Evolutionary conservation across 1,140 invertebrate species (phyloP).

Genomic region (Apolygus lucorum): DNA sequence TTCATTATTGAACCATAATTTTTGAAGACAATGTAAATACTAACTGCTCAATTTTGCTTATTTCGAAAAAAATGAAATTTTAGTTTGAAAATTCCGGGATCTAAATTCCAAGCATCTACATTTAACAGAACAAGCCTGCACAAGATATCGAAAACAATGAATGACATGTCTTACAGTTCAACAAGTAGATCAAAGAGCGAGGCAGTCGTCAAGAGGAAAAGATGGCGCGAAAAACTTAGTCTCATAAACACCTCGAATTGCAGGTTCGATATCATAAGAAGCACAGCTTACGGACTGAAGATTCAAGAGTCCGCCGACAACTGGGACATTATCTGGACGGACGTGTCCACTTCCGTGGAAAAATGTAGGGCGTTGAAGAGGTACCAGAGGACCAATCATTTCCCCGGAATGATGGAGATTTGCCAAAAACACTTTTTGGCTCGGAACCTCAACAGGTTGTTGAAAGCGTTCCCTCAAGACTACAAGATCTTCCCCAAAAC

Average conservation of each 20-base stretch:
- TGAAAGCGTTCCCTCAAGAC: slow-evolving; percentile 73
- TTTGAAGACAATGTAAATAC: too few species aligned
- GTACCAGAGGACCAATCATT: slow-evolving; percentile 66
- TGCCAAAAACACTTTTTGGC: slow-evolving; percentile 79
- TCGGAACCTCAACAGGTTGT: slow-evolving; percentile 76
- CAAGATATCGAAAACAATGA: too few species aligned
- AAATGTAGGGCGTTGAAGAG: slow-evolving; percentile 80
- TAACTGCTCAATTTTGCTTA: too few species aligned
- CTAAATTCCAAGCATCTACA: too few species aligned
- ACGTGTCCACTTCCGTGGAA: slow-evolving; percentile 70
- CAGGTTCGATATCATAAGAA: slow-evolving; percentile 61
- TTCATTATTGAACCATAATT: too few species aligned
- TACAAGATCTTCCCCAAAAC: slow-evolving; percentile 88
- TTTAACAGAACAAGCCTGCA: too few species aligned
- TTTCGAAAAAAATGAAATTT: too few species aligned
- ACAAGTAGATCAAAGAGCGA: too few species aligned
- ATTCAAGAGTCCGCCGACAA: slow-evolving; percentile 67
- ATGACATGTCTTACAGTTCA: too few species aligned
- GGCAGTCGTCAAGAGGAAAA: background rate
- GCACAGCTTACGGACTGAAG: slow-evolving; percentile 57
- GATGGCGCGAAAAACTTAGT: background rate
- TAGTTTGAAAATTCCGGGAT: too few species aligned
- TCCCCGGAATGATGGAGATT: slow-evolving; percentile 85
- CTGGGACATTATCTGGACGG: slow-evolving; percentile 87
- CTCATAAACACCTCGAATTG: slow-evolving; percentile 64